Base-by-base conservation (phyloP, 2,797 vertebrate genomes). In the Syndactyla subalaris region DNA sequence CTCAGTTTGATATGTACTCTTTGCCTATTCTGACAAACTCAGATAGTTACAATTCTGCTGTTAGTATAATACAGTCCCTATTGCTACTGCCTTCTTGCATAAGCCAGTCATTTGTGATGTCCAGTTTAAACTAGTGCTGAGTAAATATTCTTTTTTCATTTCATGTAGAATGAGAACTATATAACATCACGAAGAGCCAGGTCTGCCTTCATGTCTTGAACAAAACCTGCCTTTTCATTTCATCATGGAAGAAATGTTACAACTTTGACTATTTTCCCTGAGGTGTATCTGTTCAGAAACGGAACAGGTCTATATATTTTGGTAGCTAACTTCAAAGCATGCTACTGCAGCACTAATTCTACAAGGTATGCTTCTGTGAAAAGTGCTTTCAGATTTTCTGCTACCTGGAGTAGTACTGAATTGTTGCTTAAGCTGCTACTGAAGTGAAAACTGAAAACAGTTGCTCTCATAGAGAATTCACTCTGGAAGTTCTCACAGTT, bases 361-460 rank as follows among this genome's bases (percentile, higher is more conserved):
- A 68, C 46, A 65, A 18, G 46, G 55, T 0, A 58, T 3, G 24
- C 26, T 46, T 88, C 72, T 51, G 32, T 4, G 32, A 65, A 76
- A 85, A 36, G 29, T 36, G 26, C 17, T 72, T 85, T 71, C 51
- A 88, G 51, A 49, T 58, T 30, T 88, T 88, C 48, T 73, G 39
- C 36, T 55, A 62, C 39, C 21, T 76, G n/a, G 10, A 77, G 26
- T 8, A 54, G 14, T 13, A 58, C 14, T 13, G n/a, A 75, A 38
- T 14, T 59, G 23, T 22, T 78, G 51, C 39, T 77, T 70, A 90
- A 86, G 24, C 48, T 73, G 38, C 45, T 38, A 43, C 27, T 15
- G 39, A 93, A 94, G 23, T 32, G 14, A 81, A 92, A 93, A 77
- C 36, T 49, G 72, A 92, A 93, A 79, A 43, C 23, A 75, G 61